Percentiles rank a stretch among this genome's conserved stretches.
These are phyloP conservation scores for Brotula barbata DNA, from an alignment of 2,797 vertebrate genomes.

Conservation along the genomic window DNA sequence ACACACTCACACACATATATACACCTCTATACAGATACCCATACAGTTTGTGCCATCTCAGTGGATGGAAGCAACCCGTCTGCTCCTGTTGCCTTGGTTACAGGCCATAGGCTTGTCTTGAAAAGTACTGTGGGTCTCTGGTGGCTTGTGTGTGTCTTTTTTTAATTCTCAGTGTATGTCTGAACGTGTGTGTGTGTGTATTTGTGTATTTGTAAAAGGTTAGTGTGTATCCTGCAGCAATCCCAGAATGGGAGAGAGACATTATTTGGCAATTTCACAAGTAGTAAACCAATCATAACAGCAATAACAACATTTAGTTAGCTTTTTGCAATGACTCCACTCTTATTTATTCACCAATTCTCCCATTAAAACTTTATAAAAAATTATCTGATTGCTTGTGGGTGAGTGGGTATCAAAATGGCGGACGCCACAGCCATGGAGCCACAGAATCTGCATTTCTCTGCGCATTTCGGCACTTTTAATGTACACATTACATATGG, in stretches of 20 bases:
- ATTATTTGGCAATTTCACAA: conserved; percentile 33
- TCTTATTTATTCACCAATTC: conserved; percentile 33
- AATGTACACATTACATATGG: not conserved
- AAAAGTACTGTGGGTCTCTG: conserved; percentile 48
- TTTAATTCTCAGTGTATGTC: conserved; percentile 8
- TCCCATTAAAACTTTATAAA: conserved; percentile 10
- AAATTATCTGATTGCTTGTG: conserved; percentile 3
- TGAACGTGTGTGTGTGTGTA: not conserved
- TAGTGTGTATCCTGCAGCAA: not conserved
- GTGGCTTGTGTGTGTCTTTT: conserved; percentile 10
- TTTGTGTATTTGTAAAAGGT: not conserved
- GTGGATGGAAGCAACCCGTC: conserved; percentile 44
- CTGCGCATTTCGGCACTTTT: not conserved
- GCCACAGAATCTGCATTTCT: too few species aligned
- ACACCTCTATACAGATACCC: conserved; percentile 26
- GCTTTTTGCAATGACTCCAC: conserved; percentile 33
- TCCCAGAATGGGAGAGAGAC: not conserved
- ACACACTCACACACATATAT: conserved; percentile 8
- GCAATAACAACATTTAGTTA: conserved; percentile 30
- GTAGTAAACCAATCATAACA: conserved; percentile 25
- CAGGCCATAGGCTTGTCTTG: conserved; percentile 57
- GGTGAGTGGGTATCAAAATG: not conserved
- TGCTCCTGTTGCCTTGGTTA: conserved; percentile 66
- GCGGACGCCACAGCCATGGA: not conserved
- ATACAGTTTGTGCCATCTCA: conserved; percentile 39